These are phyloP conservation scores for Plecotus auritus DNA, from an alignment of 2,113 vertebrate species.

Conservation along the genomic window DNA sequence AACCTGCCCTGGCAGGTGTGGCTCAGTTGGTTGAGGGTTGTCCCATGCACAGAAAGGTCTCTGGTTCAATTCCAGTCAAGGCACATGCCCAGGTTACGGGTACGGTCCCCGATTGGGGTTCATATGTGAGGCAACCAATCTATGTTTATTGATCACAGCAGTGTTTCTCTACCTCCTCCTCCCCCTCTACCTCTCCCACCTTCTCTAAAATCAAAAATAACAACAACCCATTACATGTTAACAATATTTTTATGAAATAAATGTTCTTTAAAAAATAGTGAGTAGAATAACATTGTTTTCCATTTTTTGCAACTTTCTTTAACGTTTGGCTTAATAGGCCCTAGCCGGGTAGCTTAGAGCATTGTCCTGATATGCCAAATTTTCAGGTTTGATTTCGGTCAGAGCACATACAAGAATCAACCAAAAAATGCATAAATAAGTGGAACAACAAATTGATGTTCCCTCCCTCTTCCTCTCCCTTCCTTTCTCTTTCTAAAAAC, in stretches of 20 bases:
- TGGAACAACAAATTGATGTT: background rate
- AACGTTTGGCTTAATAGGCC: background rate
- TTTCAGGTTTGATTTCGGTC: background rate
- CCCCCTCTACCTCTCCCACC: background rate
- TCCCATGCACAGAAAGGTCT: background rate
- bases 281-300: background rate
- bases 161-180: background rate
- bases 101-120: background rate
- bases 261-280: background rate
- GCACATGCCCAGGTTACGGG: background rate
- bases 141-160: background rate
- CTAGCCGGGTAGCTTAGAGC: background rate
- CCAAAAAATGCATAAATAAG: background rate
- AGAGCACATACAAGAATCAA: background rate
- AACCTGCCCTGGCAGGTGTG: background rate
- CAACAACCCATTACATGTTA: background rate
- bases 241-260: background rate
- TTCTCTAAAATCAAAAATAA: background rate
- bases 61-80: background rate
- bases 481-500: background rate
- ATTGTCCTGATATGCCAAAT: background rate
- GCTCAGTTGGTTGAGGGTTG: background rate
- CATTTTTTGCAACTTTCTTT: background rate
- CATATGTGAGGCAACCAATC: background rate
- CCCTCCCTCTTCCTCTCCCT: background rate